Conservation (phyloP, 2,888 invertebrate species). For the Phaedon cochleariae region DNA sequence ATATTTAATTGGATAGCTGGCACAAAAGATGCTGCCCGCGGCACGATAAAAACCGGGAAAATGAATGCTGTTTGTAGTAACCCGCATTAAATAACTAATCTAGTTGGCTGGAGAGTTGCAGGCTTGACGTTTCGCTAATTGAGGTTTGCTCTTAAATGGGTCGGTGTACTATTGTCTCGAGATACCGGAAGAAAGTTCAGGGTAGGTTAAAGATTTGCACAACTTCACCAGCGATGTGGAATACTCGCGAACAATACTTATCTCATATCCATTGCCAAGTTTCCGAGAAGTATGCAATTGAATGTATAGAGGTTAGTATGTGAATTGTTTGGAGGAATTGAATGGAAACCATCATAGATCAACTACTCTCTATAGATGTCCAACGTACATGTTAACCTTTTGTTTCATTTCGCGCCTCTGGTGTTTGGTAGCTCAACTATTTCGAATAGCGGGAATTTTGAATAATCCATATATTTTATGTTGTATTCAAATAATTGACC, state of each 20-base stretch:
- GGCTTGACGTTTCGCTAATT: constrained; percentile 19
- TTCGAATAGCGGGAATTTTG: too few relatives aligned
- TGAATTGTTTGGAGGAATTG: too few relatives aligned
- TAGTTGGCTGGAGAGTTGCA: not conserved
- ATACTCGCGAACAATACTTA: not conserved
- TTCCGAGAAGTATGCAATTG: too few relatives aligned
- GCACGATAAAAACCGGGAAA: constrained; percentile 39
- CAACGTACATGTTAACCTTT: too few relatives aligned
- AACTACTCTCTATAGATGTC: too few relatives aligned
- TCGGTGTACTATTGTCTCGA: not conserved
- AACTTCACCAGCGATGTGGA: not conserved
- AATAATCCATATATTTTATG: too few relatives aligned
- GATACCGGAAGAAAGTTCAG: not conserved
- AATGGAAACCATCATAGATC: too few relatives aligned
- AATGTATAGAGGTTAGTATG: too few relatives aligned
- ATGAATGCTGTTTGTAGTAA: constrained; percentile 34
- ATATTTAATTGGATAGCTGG: constrained; percentile 52
- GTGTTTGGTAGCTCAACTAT: too few relatives aligned
- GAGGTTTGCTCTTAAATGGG: constrained; percentile 7
- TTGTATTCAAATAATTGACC: too few relatives aligned
- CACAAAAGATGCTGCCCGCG: constrained; percentile 38
- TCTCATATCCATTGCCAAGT: too few relatives aligned
- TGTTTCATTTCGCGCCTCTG: too few relatives aligned
- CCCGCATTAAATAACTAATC: constrained; percentile 32
- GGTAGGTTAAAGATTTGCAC: not conserved